Conservation (phyloP, 1,140 invertebrate genomes). For the Lerema accius region DNA sequence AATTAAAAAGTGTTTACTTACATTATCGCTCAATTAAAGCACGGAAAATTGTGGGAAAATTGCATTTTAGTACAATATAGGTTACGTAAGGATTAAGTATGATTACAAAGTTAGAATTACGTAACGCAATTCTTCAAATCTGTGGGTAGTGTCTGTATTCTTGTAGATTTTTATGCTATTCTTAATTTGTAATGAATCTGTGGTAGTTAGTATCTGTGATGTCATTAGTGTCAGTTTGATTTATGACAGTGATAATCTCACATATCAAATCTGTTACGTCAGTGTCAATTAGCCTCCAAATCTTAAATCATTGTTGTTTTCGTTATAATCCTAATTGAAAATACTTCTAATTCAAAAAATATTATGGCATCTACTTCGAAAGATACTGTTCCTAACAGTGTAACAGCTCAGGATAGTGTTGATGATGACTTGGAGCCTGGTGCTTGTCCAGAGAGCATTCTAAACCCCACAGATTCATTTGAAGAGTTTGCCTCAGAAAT, state of each 20-base stretch:
- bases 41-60: too few species aligned
- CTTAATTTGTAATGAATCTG: too few species aligned
- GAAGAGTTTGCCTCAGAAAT: slow-evolving; percentile 88
- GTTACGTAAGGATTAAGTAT: too few species aligned
- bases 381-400: slow-evolving; percentile 44
- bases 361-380: slow-evolving; percentile 71
- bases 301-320: slow-evolving; percentile 5
- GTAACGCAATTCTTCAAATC: too few species aligned
- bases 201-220: too few species aligned
- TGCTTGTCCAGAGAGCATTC: slow-evolving; percentile 84
- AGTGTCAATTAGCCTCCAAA: slow-evolving; percentile 12
- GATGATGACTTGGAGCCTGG: slow-evolving; percentile 63
- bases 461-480: slow-evolving; percentile 87
- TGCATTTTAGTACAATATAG: too few species aligned
- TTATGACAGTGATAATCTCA: background rate
- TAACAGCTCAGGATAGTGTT: slow-evolving; percentile 41
- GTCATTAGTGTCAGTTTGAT: background rate
- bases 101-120: too few species aligned
- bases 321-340: slow-evolving; percentile 13
- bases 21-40: too few species aligned
- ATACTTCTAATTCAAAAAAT: background rate
- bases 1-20: too few species aligned
- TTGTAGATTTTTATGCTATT: too few species aligned
- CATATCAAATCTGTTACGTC: background rate
- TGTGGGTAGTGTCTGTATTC: too few species aligned